phyloP scores from a whole-genome alignment of 2,797 vertebrate species.

The Trematomus bernacchii region DNA sequence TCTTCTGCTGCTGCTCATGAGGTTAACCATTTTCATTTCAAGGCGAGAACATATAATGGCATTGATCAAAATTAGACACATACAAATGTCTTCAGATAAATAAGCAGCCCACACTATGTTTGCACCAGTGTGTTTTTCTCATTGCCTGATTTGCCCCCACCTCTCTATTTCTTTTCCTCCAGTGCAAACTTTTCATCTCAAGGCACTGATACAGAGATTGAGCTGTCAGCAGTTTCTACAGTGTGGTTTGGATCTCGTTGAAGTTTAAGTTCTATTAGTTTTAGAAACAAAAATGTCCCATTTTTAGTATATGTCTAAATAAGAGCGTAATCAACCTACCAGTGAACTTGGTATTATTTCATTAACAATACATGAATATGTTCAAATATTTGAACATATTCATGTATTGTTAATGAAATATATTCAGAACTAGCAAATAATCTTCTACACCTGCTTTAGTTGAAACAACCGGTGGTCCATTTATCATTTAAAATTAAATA shows the following conservation, averaged over 20 bases:
- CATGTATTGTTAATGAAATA: too few species aligned
- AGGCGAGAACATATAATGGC: neutral
- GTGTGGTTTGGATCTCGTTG: slow-evolving; percentile 9
- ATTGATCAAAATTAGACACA: neutral
- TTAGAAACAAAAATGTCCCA: neutral
- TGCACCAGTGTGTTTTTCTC: neutral
- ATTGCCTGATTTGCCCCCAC: neutral
- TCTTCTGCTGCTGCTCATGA: slow-evolving; percentile 7
- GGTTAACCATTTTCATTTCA: slow-evolving; percentile 6
- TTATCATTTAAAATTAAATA: too few species aligned
- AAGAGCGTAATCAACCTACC: neutral
- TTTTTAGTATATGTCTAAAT: neutral
- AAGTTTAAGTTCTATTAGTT: neutral
- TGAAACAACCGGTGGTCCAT: too few species aligned
- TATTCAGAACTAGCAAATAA: too few species aligned
- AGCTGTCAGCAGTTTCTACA: neutral
- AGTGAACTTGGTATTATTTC: neutral
- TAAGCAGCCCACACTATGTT: neutral
- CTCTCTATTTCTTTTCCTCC: neutral
- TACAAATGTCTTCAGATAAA: neutral
- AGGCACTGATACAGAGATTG: neutral
- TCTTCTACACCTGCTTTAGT: too few species aligned
- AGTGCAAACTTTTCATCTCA: neutral
- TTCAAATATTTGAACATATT: neutral
- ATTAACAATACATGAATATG: neutral